Percentiles rank a stretch among this genome's conserved stretches.
Evolutionary conservation across 2,888 invertebrate genomes (phyloP).

Genomic region (Platypus cylindrus): DNA sequence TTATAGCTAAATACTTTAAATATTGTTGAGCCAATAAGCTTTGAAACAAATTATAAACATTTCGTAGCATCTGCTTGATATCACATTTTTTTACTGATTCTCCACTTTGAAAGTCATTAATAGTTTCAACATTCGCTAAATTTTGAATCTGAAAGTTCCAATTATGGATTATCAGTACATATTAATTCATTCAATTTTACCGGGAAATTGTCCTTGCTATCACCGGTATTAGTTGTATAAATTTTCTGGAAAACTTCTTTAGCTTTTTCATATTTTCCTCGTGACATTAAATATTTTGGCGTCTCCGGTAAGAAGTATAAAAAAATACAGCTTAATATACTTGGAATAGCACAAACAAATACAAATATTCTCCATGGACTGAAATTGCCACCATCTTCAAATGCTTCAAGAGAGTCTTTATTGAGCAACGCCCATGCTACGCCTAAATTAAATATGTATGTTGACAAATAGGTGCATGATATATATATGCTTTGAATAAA

Average conservation of each 20-base stretch:
- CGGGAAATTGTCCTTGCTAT: slow-evolving; percentile 36
- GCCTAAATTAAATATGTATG: slow-evolving; percentile 31
- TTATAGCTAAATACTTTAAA: slow-evolving; percentile 40
- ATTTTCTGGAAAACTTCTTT: slow-evolving; percentile 42
- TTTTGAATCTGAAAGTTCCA: slow-evolving; percentile 20
- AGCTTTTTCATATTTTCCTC: slow-evolving; percentile 39
- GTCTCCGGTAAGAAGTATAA: slow-evolving; percentile 45
- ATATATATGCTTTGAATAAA: no score
- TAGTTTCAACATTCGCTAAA: slow-evolving; percentile 24
- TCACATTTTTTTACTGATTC: not conserved
- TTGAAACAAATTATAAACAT: slow-evolving; percentile 6
- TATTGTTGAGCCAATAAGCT: slow-evolving; percentile 41
- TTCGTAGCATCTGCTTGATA: not conserved
- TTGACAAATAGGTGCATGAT: no score
- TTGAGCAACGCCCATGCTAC: slow-evolving; percentile 37
- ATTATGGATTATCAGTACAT: not conserved
- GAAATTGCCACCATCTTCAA: slow-evolving; percentile 30
- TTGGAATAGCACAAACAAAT: slow-evolving; percentile 46
- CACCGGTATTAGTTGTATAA: slow-evolving; percentile 41
- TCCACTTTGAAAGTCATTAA: slow-evolving; percentile 16
- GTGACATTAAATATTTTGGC: slow-evolving; percentile 42
- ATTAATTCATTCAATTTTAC: slow-evolving; percentile 26
- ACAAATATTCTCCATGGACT: slow-evolving; percentile 53
- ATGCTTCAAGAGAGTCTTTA: slow-evolving; percentile 21
- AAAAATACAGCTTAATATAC: slow-evolving; percentile 39